A percentile compares a stretch with the other conserved stretches of the same genome.
Evolutionary conservation across 2,888 invertebrate species (phyloP).

Genomic region (Eupithecia abbreviata): DNA sequence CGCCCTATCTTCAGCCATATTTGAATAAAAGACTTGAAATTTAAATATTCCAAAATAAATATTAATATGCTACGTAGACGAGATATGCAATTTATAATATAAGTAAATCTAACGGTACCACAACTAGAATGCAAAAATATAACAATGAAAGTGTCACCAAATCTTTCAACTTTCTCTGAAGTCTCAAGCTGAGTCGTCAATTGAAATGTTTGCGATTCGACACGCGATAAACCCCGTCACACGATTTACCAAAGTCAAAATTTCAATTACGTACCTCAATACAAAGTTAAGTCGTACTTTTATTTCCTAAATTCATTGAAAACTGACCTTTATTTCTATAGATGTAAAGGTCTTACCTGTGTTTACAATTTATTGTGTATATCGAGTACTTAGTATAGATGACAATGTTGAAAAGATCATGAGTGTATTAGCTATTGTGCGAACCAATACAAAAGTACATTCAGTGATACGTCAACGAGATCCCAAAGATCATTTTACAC

Average conservation of each 20-base stretch:
- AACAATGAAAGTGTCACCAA: conserved; percentile 43
- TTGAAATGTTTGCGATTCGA: conserved; percentile 64
- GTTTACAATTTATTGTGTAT: conserved; percentile 9
- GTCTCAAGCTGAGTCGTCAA: conserved; percentile 67
- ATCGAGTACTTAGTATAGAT: conserved; percentile 76
- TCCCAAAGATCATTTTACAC: conserved; percentile 46
- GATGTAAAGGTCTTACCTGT: conserved; percentile 2
- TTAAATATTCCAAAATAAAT: too few relatives aligned
- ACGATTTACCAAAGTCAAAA: conserved; percentile 80
- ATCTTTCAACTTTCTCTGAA: conserved; percentile 46
- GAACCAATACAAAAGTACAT: conserved; percentile 61
- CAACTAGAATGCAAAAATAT: conserved; percentile 25
- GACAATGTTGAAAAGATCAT: conserved; percentile 80
- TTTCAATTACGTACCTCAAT: conserved; percentile 71
- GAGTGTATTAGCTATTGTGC: conserved; percentile 80
- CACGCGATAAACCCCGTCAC: conserved; percentile 74
- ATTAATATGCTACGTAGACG: background rate
- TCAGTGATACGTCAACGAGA: conserved; percentile 72
- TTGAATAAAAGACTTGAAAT: too few relatives aligned
- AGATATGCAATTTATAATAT: background rate
- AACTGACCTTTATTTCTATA: conserved; percentile 33
- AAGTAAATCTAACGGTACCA: conserved; percentile 23
- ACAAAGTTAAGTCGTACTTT: conserved; percentile 37
- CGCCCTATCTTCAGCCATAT: too few relatives aligned
- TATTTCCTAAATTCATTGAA: conserved; percentile 25